Conservation (phyloP, 2,888 invertebrate species). For the Pelosia muscerda region DNA sequence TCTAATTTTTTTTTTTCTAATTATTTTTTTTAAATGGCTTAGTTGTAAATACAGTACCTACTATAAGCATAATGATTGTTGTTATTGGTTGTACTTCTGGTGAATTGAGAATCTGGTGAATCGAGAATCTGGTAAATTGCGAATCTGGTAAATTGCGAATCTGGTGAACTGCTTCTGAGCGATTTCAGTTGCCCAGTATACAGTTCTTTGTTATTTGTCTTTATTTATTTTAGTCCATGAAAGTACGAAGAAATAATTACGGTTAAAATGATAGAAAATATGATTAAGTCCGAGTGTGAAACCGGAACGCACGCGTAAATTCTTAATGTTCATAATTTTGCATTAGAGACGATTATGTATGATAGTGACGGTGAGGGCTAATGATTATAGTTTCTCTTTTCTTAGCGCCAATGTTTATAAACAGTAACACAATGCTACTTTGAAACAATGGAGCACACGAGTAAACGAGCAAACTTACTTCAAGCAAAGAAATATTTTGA, state of each 20-base stretch:
- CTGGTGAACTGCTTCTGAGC: no score
- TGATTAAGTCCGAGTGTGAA: conserved; percentile 15
- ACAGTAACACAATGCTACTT: conserved; percentile 37
- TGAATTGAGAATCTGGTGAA: no score
- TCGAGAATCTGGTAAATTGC: no score
- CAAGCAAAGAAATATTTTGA: not conserved
- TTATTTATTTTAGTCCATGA: not conserved
- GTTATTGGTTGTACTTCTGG: no score
- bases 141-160: no score
- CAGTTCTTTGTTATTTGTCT: not conserved
- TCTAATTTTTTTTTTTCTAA: no score
- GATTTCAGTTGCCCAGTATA: not conserved
- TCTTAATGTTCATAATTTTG: conserved; percentile 38
- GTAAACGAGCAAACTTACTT: not conserved
- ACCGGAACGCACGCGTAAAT: conserved; percentile 31
- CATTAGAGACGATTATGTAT: conserved; percentile 37
- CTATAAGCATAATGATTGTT: no score
- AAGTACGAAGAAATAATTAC: not conserved
- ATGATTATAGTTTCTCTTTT: conserved; percentile 46
- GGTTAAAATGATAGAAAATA: conserved; percentile 11
- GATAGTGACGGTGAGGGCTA: conserved; percentile 32
- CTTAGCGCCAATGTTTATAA: conserved; percentile 43
- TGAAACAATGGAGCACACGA: conserved; percentile 40
- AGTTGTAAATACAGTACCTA: no score
- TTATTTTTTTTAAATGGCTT: no score